Evolutionary conservation across 2,797 vertebrate species (phyloP), one percentile per base, ranked within the genome.

Genomic region (Alauda arvensis): DNA sequence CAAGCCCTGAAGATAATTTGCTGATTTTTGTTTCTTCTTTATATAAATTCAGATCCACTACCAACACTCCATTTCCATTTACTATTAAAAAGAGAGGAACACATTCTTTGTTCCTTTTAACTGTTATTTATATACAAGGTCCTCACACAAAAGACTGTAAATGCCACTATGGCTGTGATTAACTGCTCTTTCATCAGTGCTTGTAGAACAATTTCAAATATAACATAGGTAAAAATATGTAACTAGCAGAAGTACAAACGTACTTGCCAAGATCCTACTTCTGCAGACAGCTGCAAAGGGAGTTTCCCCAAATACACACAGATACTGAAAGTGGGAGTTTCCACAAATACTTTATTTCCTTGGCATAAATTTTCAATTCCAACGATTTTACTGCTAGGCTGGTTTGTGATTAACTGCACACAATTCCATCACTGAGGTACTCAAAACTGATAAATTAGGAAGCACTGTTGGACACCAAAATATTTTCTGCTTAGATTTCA

Each of bases 211-310:
- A 66, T n/a, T 77, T 37, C 51, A 85, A 90, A 25, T 18, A 84
- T 40, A 53, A n/a, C 24, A 67, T 1, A 74, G 15, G 23, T 9
- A 7, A 51, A 76, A 49, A 76, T 4, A 62, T 0, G 0, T 52
- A 78, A 55, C 25, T 39, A 63, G 45, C 46, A 78, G 56, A 69
- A 80, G 46, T 45, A 52, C 31, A 62, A 70, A 39, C 1, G 2
- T 3, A 77, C 7, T 52, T 52, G 71, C 33, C 61, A 61, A 77
- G 52, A 34, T 45, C 51, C 40, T 71, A 12, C 43, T 77, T 76
- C 66, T 86, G 66, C 66, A 40, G 37, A 49, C 25, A 90, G 46
- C 59, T 87, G 63, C 74, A 83, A 83, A 67, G 46, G 88, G 74
- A 91, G 12, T 75, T 93, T 72, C 67, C 83, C 43, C 77, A 92